Evolutionary conservation across 2,797 vertebrate species (phyloP), one percentile per base, ranked within the genome.

Genomic region (Champsocephalus esox): DNA sequence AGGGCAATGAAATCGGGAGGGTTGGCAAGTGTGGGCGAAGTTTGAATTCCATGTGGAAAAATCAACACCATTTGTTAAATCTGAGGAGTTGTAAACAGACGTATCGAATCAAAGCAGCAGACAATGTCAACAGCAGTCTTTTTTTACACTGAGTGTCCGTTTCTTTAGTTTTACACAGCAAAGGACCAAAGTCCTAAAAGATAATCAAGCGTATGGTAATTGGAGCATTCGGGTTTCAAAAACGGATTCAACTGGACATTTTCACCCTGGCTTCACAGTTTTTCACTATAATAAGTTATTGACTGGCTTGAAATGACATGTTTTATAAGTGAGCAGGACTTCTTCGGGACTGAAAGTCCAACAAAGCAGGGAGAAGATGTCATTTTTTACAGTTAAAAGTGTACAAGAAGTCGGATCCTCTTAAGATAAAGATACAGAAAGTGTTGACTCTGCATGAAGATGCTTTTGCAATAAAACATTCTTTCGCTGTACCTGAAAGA

Each of bases 371-470:
- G 2, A 14, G 32, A 51, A 48, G 46, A 41, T 19, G 12, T 32
- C 49, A 21, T 32, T 46, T 52, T n/a, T 49, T 12, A 43, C 41
- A 28, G 24, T 28, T 28, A 28, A 60, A 10, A 43, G 12, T 65
- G 14, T 19, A 14, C 3, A 34, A 13, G 28, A 8, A 44, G 11
- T 56, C 55, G 1, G 12, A 8, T 8, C 14, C 13, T 61, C 38
- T 14, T 5, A 52, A 21, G 7, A 55, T 14, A 28, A 57, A 19
- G 11, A 56, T 2, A 16, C 8, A 13, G 34, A n/a, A 50, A 24
- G 51, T 54, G 74, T 58, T 77, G 44, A 54, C 43, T 58, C 46
- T 80, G 84, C 86, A 87, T 90, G 83, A 85, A 45, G 57, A 67
- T 5, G 14, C 32, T 59, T 81, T 73, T 66, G 12, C 13, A 69